phyloP scores from a whole-genome alignment of 2,888 invertebrate genomes.

The Operophtera brumata region DNA sequence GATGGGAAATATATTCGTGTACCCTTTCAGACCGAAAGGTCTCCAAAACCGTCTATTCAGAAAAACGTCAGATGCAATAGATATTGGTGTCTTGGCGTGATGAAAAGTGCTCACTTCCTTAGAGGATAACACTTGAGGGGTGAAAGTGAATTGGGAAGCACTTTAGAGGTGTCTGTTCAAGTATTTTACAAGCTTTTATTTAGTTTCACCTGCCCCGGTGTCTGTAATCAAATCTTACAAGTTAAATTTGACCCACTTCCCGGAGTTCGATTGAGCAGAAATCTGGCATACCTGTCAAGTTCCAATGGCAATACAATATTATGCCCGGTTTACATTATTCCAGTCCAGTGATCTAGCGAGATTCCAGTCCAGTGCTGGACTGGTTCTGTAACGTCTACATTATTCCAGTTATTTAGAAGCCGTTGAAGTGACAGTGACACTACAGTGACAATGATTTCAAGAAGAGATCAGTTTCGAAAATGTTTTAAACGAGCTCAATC shows the following conservation, averaged over 20 bases:
- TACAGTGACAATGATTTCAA: constrained; percentile 29
- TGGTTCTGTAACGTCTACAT: constrained; percentile 10
- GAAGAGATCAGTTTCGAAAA: constrained; percentile 22
- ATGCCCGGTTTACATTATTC: constrained; percentile 6
- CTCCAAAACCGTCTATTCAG: constrained; percentile 24
- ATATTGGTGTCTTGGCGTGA: constrained; percentile 23
- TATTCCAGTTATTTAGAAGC: constrained; percentile 2
- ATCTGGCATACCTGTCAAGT: too few relatives aligned
- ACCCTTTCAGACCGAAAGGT: constrained; percentile 15
- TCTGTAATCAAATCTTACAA: too few relatives aligned
- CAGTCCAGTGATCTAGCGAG: constrained; percentile 8
- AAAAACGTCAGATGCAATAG: constrained; percentile 22
- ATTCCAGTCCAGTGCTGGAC: constrained; percentile 7
- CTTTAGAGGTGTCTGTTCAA: not conserved
- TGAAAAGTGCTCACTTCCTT: constrained; percentile 25
- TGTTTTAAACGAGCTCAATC: too few relatives aligned
- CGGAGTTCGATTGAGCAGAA: too few relatives aligned
- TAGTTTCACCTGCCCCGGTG: too few relatives aligned
- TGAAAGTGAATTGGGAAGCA: not conserved
- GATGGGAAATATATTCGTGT: not conserved
- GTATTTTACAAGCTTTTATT: too few relatives aligned
- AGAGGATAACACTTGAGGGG: constrained; percentile 2
- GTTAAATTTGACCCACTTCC: too few relatives aligned
- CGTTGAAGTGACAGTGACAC: constrained; percentile 23
- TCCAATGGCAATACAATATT: too few relatives aligned